Evolutionary conservation across 1,140 invertebrate genomes (phyloP), one percentile per base, ranked within the genome.

Genomic region (Laupala kohalensis): DNA sequence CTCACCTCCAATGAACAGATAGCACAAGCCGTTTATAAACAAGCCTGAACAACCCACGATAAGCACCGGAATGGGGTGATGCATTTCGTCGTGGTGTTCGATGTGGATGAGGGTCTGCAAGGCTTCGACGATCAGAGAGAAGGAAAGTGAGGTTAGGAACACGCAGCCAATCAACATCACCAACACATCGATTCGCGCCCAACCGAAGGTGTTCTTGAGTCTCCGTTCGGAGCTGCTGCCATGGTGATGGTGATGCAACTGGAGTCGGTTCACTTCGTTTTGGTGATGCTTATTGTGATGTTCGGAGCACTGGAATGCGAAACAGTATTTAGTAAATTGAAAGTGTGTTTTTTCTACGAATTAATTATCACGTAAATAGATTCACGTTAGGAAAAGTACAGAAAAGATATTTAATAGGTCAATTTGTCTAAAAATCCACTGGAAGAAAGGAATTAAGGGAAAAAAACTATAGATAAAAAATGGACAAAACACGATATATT

Each of bases 161-260:
- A 94, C 88, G 77, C 89, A 92, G 62, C 91, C 92, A n/a, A 90
- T 87, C 13, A 94, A 80, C 82, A 91, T 89, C 64, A 89, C 90
- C 5, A 95, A 80, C 1, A 96, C 89, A 76, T 95, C 92, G 27
- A 95, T 90, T 69, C 94, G 85, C 0, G 92, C 91, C 93, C 93
- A 96, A 2, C 94, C 94, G 74, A 96, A 96, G 0, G 93, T 96
- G 78, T 95, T 95, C 64, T 88, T 88, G 72, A 95, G 83, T 71
- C 86, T 86, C 25, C 85, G 85, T 73, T 92, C 89, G 13, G 81
- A 80, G 62, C 79, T 29, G 29, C 53, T 70, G 24, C 25, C 26
- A 25, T 4, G 4, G 25, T 70, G 69, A 26, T 25, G 29, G 27
- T 68, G 28, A 4, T 67, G 66, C 13, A 28, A 27, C 13, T 67